These are phyloP conservation scores for Drosophila trapezifrons DNA, from an alignment of 1,140 invertebrate genomes.

Conservation along the genomic window DNA sequence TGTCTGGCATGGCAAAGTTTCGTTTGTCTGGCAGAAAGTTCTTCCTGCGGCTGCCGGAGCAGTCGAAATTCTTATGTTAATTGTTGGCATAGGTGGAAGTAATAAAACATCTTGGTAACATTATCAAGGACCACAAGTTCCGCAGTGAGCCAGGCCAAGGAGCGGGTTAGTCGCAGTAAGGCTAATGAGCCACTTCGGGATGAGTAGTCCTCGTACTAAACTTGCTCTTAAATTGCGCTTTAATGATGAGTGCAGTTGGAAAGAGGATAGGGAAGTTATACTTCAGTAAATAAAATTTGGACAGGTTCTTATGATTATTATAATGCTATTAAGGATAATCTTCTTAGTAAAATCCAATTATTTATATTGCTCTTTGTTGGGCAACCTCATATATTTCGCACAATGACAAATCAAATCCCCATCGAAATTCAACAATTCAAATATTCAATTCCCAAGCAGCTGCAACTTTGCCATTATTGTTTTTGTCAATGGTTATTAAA, in stretches of 20 bases:
- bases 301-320: too few species aligned
- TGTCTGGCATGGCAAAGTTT: slow-evolving; percentile 55
- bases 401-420: slow-evolving; percentile 25
- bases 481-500: slow-evolving; percentile 70
- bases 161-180: slow-evolving; percentile 10
- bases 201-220: background rate
- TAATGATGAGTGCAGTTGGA: slow-evolving; percentile 17
- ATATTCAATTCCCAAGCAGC: slow-evolving; percentile 40
- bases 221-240: slow-evolving; percentile 9
- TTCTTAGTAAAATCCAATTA: background rate
- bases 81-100: slow-evolving; percentile 81
- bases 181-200: slow-evolving; percentile 31
- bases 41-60: slow-evolving; percentile 30
- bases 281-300: too few species aligned
- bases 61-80: slow-evolving; percentile 75
- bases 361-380: background rate
- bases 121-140: slow-evolving; percentile 68
- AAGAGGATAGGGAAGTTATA: too few species aligned
- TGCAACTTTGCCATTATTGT: slow-evolving; percentile 46
- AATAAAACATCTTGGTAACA: slow-evolving; percentile 78
- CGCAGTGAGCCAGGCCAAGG: slow-evolving; percentile 7
- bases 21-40: slow-evolving; percentile 54
- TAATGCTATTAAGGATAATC: too few species aligned
- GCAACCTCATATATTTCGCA: slow-evolving; percentile 1
- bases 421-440: slow-evolving; percentile 17